Evolutionary conservation across 2,888 invertebrate genomes (phyloP), one percentile per base, ranked within the genome.

Genomic region (Pyralis farinalis): DNA sequence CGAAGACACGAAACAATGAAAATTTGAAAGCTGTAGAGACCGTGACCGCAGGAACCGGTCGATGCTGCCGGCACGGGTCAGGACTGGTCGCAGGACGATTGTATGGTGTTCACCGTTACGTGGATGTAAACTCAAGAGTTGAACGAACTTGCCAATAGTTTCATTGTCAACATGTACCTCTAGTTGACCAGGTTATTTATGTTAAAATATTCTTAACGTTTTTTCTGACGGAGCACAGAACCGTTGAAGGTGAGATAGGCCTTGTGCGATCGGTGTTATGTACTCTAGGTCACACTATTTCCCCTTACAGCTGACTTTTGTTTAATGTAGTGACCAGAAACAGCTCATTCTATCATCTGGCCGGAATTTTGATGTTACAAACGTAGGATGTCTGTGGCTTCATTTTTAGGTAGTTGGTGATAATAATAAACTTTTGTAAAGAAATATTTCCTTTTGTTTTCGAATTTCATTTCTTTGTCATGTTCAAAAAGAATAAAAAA

Each of bases 111-210:
- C 47, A 55, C 53, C 58, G 50, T 56, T 55, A 55, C 30, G 56
- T 69, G 65, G 62, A 63, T 64, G 63, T 34, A 34, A 53, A 56
- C 57, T 58, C 57, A 57, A 47, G 47, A 63, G 75, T 64, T 76
- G 56, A 74, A 64, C 53, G 74, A 71, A 48, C 76, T 58, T 50
- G 43, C 46, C 44, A 57, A 52, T 51, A 48, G 45, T 43, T 49
- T 46, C 43, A 49, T 45, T 44, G 43, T 43, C 37, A 41, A 48
- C 47, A 43, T 36, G n/a, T 38, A 39, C 39, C 39, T 25, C 39
- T 39, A 36, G 7, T 29, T 22, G 34, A 21, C 33, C 39, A 37
- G 22, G 28, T 43, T 37, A 44, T 46, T 44, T 42, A 45, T 36
- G 42, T 36, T 43, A 42, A 46, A 31, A 41, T 43, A 47, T 47